These are phyloP conservation scores for Macaca nemestrina DNA, from an alignment of 2,113 vertebrate species.

Conservation along the genomic window DNA sequence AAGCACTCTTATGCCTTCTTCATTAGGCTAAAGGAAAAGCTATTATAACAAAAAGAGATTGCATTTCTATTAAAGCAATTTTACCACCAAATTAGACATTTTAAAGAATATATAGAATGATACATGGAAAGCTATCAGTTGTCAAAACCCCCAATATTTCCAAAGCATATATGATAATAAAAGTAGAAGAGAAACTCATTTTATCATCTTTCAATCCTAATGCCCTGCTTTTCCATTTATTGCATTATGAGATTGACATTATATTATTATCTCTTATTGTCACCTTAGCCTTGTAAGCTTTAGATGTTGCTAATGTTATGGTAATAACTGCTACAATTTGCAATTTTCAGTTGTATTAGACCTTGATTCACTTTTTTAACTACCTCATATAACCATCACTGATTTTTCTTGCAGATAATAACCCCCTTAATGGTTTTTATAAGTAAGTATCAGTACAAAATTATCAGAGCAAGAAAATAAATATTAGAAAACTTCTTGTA, in stretches of 20 bases:
- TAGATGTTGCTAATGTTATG: constrained; percentile 53
- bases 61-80: constrained; percentile 16
- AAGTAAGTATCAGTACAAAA: constrained; percentile 63
- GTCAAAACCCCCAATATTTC: constrained; percentile 10
- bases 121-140: not conserved
- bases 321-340: constrained; percentile 58
- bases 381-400: constrained; percentile 50
- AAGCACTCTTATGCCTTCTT: not conserved
- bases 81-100: constrained; percentile 17
- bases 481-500: constrained; percentile 46
- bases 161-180: not conserved
- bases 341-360: constrained; percentile 63
- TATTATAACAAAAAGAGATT: constrained; percentile 26
- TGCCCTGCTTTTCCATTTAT: constrained; percentile 17
- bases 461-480: constrained; percentile 56
- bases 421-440: constrained; percentile 58
- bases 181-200: not conserved
- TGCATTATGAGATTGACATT: constrained; percentile 25
- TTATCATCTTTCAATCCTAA: not conserved
- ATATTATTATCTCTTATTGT: constrained; percentile 55
- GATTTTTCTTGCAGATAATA: constrained; percentile 62
- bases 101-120: not conserved
- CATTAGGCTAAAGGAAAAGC: not conserved
- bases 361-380: constrained; percentile 49
- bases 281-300: constrained; percentile 54